Conservation (phyloP, 1,140 invertebrate species). For the Olivierus martensii region DNA sequence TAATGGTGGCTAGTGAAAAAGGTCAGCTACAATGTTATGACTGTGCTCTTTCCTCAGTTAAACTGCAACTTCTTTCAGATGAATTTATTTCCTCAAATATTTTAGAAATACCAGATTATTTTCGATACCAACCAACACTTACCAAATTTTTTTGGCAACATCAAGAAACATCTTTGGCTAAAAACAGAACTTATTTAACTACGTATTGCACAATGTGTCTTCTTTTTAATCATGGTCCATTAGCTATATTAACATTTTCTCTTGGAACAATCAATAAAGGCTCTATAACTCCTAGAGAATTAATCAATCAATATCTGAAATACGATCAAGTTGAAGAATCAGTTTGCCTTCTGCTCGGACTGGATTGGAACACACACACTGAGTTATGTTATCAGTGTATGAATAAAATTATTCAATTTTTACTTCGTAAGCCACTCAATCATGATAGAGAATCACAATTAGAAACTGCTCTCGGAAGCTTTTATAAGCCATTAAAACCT, state of each 20-base stretch:
- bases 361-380: constrained; percentile 16
- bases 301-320: constrained; percentile 17
- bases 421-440: constrained; percentile 14
- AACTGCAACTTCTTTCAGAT: constrained; percentile 4
- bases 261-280: constrained; percentile 4
- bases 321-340: constrained; percentile 15
- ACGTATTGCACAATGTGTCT: constrained; percentile 1
- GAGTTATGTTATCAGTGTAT: constrained; percentile 14
- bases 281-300: not conserved
- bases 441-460: constrained; percentile 7
- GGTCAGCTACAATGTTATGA: constrained; percentile 10
- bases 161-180: not conserved
- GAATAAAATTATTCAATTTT: constrained; percentile 16
- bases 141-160: constrained; percentile 9
- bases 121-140: not conserved
- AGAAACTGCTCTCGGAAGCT: constrained; percentile 17
- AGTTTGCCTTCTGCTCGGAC: constrained; percentile 10
- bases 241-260: constrained; percentile 8
- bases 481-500: constrained; percentile 11
- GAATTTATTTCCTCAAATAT: not conserved
- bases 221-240: constrained; percentile 2
- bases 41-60: constrained; percentile 7
- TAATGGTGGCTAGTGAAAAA: not conserved
- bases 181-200: constrained; percentile 2
- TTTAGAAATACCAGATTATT: constrained; percentile 3